Conservation (phyloP, 2,797 vertebrate species). For the Xenops minutus region DNA sequence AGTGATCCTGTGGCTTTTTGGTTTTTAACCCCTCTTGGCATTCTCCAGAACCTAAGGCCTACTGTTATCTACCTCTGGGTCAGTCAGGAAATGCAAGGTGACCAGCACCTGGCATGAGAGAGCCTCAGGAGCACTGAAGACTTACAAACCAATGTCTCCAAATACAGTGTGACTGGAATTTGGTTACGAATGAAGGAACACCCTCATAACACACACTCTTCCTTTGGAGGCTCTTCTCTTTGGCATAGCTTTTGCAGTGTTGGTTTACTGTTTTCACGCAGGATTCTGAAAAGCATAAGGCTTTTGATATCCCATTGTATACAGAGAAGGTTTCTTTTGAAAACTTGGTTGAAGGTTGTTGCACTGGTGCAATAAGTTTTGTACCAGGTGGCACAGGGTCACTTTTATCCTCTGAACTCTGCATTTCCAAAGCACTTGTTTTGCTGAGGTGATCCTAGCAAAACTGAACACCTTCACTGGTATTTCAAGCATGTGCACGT, state of each 20-base stretch:
- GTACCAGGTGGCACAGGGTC: not conserved
- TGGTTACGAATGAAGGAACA: not conserved
- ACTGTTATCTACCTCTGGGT: not conserved
- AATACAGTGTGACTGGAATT: not conserved
- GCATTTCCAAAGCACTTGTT: not conserved
- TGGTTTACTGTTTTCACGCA: not conserved
- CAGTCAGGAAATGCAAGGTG: not conserved
- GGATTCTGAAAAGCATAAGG: not conserved
- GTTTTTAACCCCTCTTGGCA: accelerated
- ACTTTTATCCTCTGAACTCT: not conserved
- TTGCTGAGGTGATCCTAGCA: not conserved
- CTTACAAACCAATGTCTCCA: not conserved
- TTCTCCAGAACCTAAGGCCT: not conserved
- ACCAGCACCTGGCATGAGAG: not conserved
- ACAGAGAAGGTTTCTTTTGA: not conserved
- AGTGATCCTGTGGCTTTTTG: not conserved
- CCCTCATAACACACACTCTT: not conserved
- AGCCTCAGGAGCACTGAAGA: not conserved
- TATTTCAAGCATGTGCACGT: not conserved
- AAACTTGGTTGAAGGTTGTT: not conserved
- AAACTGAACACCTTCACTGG: not conserved
- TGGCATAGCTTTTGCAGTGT: not conserved
- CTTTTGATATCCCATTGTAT: not conserved
- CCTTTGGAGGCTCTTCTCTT: not conserved
- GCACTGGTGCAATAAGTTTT: not conserved